Percentiles rank a stretch among this genome's conserved stretches.
Evolutionary conservation across 2,113 vertebrate species (phyloP).

Genomic region (Heterocephalus glaber): DNA sequence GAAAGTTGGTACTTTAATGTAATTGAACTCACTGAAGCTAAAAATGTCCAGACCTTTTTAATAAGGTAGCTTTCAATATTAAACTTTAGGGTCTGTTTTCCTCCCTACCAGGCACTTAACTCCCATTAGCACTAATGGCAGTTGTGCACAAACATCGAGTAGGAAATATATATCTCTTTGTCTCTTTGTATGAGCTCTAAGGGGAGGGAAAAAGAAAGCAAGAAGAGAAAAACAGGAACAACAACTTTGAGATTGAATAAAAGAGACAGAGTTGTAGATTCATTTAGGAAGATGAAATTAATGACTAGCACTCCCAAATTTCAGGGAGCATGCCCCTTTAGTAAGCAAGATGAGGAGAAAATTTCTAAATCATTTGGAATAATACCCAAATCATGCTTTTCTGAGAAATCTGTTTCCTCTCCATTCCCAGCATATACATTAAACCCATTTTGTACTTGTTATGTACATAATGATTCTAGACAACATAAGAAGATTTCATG

Average conservation of each 20-base stretch:
- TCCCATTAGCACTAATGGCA: constrained; percentile 81
- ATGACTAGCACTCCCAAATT: constrained; percentile 80
- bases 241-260: constrained; percentile 82
- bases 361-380: constrained; percentile 85
- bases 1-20: constrained; percentile 76
- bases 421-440: constrained; percentile 85
- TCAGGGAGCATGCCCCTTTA: constrained; percentile 81
- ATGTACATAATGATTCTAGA: constrained; percentile 87
- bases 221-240: constrained; percentile 63
- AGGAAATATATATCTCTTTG: constrained; percentile 81
- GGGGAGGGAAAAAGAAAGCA: neutral
- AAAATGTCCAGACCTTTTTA: constrained; percentile 79
- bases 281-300: constrained; percentile 85
- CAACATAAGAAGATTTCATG: constrained; percentile 85
- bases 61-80: constrained; percentile 79
- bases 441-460: constrained; percentile 88
- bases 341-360: constrained; percentile 85
- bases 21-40: constrained; percentile 78
- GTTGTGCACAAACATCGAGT: constrained; percentile 63
- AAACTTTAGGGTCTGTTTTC: constrained; percentile 78
- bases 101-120: constrained; percentile 82
- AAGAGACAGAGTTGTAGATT: constrained; percentile 78
- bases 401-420: constrained; percentile 84
- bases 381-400: constrained; percentile 83
- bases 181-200: constrained; percentile 81